Percentiles rank a stretch among this genome's conserved stretches.
phyloP scores from a whole-genome alignment of 2,113 vertebrate species.

The Callospermophilus lateralis region DNA sequence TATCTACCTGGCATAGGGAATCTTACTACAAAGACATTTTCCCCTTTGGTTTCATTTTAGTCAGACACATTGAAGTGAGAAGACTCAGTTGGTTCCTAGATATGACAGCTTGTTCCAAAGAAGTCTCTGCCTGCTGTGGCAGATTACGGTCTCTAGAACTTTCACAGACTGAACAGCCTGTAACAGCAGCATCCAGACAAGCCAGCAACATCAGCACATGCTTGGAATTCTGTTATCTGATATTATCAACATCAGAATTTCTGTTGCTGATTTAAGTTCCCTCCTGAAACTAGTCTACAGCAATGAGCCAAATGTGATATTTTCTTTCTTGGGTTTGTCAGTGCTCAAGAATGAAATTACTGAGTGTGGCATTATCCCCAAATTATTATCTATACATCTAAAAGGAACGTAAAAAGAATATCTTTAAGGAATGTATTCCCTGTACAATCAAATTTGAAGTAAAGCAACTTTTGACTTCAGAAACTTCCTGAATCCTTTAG shows the following conservation, averaged over 20 bases:
- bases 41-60: background rate
- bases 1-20: rapidly evolving
- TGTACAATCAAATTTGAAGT: constrained; percentile 51
- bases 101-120: background rate
- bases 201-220: background rate
- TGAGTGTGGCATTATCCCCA: background rate
- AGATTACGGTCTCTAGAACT: background rate
- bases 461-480: constrained; percentile 73
- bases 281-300: background rate
- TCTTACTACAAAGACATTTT: background rate
- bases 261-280: background rate
- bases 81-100: background rate
- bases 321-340: background rate
- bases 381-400: constrained; percentile 30
- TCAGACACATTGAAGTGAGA: background rate
- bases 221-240: background rate
- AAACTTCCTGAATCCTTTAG: constrained; percentile 42
- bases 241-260: constrained; percentile 1
- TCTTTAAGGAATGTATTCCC: constrained; percentile 66
- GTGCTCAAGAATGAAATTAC: background rate
- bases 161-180: background rate
- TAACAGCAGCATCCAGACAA: background rate
- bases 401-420: constrained; percentile 64
- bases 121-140: background rate
- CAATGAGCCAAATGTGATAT: background rate